Base-by-base conservation (phyloP, 1,140 invertebrate genomes). In the Brachionus angularis region DNA sequence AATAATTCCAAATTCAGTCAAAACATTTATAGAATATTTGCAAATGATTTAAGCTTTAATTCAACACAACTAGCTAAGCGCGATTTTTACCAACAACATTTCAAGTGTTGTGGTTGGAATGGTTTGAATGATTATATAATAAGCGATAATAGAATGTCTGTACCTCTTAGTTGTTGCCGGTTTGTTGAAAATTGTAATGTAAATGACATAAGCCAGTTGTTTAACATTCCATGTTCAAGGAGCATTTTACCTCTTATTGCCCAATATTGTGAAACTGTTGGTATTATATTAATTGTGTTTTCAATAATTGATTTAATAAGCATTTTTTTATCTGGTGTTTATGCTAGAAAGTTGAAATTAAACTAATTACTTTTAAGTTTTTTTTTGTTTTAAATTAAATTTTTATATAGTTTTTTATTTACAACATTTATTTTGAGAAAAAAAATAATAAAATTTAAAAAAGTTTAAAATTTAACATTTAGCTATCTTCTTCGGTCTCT, bases 41-140 rank as follows among this genome's bases (percentile, higher is more conserved):
- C 14, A 4, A 36, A 25, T 36, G 25, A 67, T 34, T 67, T 67
- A 34, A 3, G 16, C 1, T 3, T 31, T 3, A 67, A 67, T 50
- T 46, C 62, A 31, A 67, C 16, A 8, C 12, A 67, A 10, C 16
- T 31, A 36, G 29, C 42, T 4, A 36, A 47, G 36, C 42, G 62
- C 31, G 62, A 67, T 34, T 21, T 34, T 27, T 47, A 47, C 5
- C 62, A 67, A 21, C 42, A 50, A 34, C 33, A 67, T 33, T 67
- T 67, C 47, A 50, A 67, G 29, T 67, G 62, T 23, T 67, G 62
- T 50, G 62, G 62, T 4, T 67, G 62, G 62, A 46, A 50, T 31
- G 31, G 62, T 18, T 31, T 50, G n/a, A 67, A 50, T 31, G 62
- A 67, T 34, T 67, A 67, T n/a, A 67, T 67, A 21, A 25, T 34